Evolutionary conservation across 1,140 invertebrate species (phyloP).

Genomic region (Anastatus disparis): DNA sequence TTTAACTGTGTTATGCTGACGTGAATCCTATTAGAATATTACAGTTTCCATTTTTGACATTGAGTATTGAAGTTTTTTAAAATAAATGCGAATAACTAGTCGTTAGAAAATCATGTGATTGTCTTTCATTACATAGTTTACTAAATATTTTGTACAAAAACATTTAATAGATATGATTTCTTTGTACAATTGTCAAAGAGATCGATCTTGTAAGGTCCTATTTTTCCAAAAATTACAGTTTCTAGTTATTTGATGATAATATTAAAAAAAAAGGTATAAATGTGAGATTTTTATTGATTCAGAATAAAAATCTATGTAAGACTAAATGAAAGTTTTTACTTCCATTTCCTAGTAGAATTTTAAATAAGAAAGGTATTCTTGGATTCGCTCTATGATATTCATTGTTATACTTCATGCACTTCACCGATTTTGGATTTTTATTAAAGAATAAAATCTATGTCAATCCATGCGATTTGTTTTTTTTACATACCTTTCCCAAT

Average conservation of each 20-base stretch:
- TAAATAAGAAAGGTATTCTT: slow-evolving; percentile 1
- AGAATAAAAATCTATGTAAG: neutral
- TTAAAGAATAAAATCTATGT: slow-evolving; percentile 25
- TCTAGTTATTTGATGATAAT: neutral
- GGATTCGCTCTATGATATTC: neutral
- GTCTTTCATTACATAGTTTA: slow-evolving; percentile 38
- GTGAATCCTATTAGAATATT: slow-evolving; percentile 15
- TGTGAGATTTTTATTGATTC: neutral
- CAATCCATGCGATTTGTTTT: neutral
- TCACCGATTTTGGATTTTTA: neutral
- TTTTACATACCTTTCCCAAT: too few species aligned
- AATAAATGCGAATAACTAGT: slow-evolving; percentile 31
- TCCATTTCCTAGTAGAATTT: slow-evolving; percentile 11
- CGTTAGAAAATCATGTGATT: slow-evolving; percentile 27
- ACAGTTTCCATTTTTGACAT: slow-evolving; percentile 9
- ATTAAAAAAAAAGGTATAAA: neutral
- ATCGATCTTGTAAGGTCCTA: neutral
- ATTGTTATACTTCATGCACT: slow-evolving; percentile 26
- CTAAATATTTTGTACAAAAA: slow-evolving; percentile 40
- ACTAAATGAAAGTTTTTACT: slow-evolving; percentile 13
- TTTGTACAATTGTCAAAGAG: neutral
- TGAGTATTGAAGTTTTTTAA: neutral
- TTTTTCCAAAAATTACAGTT: slow-evolving; percentile 3
- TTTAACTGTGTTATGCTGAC: slow-evolving; percentile 14
- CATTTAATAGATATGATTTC: slow-evolving; percentile 3